Base-by-base conservation (phyloP, 2,113 vertebrate species). In the Oryzias javanicus region DNA sequence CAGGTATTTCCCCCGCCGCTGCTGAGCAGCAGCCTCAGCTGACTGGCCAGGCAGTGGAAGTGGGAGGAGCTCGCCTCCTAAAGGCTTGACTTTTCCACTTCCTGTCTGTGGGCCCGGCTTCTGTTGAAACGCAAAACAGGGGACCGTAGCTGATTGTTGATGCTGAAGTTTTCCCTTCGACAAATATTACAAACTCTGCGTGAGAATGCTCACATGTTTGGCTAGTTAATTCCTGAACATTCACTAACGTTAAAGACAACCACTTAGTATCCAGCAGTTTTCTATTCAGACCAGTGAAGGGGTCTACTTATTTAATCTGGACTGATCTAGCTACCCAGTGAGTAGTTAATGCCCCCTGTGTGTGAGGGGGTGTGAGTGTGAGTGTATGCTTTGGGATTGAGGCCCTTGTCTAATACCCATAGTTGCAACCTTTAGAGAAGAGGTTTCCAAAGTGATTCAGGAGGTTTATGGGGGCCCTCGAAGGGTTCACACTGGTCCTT, bases 1-100 rank as follows among this genome's bases (percentile, higher is more conserved):
- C 91, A 92, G 84, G 89, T 78, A 92, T 90, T 94, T 93, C 90
- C 89, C 75, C 86, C 87, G 73, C 82, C 85, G 84, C 89, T 76
- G 15, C 88, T 66, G 83, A 89, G 86, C 86, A 84, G 79, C 64
- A 65, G 83, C 88, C 81, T 91, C 85, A 79, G 83, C 83, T 88
- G 87, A 85, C 87, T 90, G 83, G 84, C 58, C 92, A 76, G 81
- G 24, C 71, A 86, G 82, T 72, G 63, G 57, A 83, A 82, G 73
- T 78, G 80, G 66, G 60, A 73, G 56, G 69, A 67, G 72, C 42
- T 53, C 46, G 68, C 56, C 64, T 50, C 53, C 76, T 64, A 42
- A 46, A 70, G 73, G 67, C 58, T 61, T 49, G 52, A 73, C 57
- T 80, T 60, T 57, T 64, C 76, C 55, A 78, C 80, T 81, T 80